Percentiles rank a stretch among this genome's conserved stretches.
Evolutionary conservation across 2,797 vertebrate species (phyloP).

Genomic region (Danio kyathit): DNA sequence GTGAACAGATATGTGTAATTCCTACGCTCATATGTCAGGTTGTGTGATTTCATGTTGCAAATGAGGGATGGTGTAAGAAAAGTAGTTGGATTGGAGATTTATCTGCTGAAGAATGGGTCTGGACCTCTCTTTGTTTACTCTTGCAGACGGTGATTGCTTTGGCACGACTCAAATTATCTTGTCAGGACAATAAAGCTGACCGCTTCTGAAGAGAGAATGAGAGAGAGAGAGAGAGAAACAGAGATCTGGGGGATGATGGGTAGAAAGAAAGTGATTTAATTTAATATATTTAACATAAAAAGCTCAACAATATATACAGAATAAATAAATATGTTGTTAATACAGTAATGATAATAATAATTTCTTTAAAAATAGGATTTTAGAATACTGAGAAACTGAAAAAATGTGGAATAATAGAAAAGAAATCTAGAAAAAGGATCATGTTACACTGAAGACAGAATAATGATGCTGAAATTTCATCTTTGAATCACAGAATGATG

Average conservation of each 20-base stretch:
- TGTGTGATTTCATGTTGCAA: conserved; percentile 29
- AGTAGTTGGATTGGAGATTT: conserved; percentile 65
- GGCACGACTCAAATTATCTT: conserved; percentile 81
- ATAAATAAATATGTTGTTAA: not conserved
- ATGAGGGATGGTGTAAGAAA: conserved; percentile 17
- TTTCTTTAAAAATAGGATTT: too few relatives aligned
- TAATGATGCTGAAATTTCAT: too few relatives aligned
- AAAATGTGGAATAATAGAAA: too few relatives aligned
- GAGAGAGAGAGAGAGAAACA: conserved; percentile 9
- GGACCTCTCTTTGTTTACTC: conserved; percentile 77
- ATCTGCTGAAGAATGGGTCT: conserved; percentile 70
- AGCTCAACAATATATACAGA: not conserved
- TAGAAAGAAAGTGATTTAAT: conserved; percentile 22
- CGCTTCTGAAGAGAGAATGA: conserved; percentile 43
- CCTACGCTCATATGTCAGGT: not conserved
- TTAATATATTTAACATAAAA: not conserved
- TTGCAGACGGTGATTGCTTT: conserved; percentile 72
- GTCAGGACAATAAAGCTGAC: conserved; percentile 78
- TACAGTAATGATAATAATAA: too few relatives aligned
- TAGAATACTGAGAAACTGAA: too few relatives aligned
- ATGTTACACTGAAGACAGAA: too few relatives aligned
- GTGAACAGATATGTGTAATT: not conserved
- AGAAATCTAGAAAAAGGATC: too few relatives aligned
- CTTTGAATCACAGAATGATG: too few relatives aligned
- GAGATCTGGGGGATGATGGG: conserved; percentile 22